Conservation (phyloP, 2,888 invertebrate species). For the Chrysolina oricalcia region DNA sequence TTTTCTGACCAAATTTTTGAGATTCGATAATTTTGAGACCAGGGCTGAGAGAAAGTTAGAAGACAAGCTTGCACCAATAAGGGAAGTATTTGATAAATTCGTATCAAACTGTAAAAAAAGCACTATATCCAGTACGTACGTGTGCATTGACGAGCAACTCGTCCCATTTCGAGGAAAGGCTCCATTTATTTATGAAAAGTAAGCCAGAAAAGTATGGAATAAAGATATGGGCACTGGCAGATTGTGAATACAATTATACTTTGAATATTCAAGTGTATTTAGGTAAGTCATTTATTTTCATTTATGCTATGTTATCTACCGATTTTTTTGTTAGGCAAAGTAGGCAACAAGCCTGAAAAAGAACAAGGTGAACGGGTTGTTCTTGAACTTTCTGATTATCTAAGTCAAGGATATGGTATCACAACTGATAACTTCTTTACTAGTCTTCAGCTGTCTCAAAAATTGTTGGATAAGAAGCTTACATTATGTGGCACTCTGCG, state of each 20-base stretch:
- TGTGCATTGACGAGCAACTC: constrained; percentile 26
- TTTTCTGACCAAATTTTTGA: constrained; percentile 29
- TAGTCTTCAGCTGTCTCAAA: constrained; percentile 38
- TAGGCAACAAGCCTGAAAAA: constrained; percentile 37
- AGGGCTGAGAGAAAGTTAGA: constrained; percentile 35
- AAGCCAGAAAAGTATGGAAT: constrained; percentile 45
- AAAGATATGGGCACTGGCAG: constrained; percentile 46
- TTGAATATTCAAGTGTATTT: constrained; percentile 42
- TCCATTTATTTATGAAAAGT: constrained; percentile 47
- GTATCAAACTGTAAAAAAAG: constrained; percentile 32
- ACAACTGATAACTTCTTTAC: constrained; percentile 21
- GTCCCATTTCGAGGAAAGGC: constrained; percentile 42
- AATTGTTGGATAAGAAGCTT: constrained; percentile 33
- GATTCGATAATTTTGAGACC: constrained; percentile 44
- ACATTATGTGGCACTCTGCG: constrained; percentile 40
- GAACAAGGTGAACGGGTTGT: constrained; percentile 37
- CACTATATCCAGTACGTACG: constrained; percentile 23
- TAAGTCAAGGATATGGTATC: constrained; percentile 33
- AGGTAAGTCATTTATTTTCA: constrained; percentile 25
- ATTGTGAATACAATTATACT: constrained; percentile 35
- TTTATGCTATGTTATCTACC: not conserved
- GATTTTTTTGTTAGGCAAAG: not conserved
- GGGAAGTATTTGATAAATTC: constrained; percentile 37
- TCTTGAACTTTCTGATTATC: constrained; percentile 31
- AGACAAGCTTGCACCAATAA: constrained; percentile 38